A percentile compares a stretch with the other conserved stretches of the same genome.
Evolutionary conservation across 1,140 invertebrate genomes (phyloP).

Genomic region (Branchinecta lindahli): DNA sequence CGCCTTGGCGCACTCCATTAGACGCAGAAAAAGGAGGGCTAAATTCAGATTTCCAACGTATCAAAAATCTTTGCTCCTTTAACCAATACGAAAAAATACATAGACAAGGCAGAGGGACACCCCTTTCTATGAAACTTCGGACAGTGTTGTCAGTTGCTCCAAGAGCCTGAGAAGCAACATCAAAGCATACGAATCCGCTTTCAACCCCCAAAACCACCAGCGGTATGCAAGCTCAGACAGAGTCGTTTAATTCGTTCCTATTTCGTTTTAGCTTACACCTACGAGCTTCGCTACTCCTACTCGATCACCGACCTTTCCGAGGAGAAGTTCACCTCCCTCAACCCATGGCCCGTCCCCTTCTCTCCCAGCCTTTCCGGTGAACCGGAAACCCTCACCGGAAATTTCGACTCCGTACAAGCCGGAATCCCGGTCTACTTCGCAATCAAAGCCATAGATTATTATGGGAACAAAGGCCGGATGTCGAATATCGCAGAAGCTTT

Average conservation of each 20-base stretch:
- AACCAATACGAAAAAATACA: too few species aligned
- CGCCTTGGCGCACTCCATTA: too few species aligned
- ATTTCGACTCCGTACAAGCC: conserved; percentile 23
- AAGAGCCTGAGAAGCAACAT: conserved; percentile 41
- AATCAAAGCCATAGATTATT: conserved; percentile 35
- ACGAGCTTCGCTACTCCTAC: conserved; percentile 32
- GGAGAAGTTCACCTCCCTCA: conserved; percentile 29
- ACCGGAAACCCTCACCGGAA: conserved; percentile 27
- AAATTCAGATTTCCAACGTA: too few species aligned
- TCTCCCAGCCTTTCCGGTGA: conserved; percentile 27
- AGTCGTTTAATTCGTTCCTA: conserved; percentile 8
- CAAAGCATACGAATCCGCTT: conserved; percentile 26
- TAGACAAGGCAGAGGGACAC: too few species aligned
- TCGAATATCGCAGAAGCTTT: conserved; percentile 41
- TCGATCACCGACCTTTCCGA: conserved; percentile 31
- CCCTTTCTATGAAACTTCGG: too few species aligned
- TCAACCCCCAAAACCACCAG: neutral
- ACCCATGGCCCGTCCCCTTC: conserved; percentile 28
- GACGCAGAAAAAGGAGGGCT: too few species aligned
- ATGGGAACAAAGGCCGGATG: conserved; percentile 32
- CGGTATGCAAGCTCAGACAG: neutral
- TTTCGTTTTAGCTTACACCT: conserved; percentile 32
- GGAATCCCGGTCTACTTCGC: conserved; percentile 36
- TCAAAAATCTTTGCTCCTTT: too few species aligned
- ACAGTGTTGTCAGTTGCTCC: conserved; percentile 39